Base-by-base conservation (phyloP, 2,888 invertebrate genomes). In the Drosophila neotestacea region DNA sequence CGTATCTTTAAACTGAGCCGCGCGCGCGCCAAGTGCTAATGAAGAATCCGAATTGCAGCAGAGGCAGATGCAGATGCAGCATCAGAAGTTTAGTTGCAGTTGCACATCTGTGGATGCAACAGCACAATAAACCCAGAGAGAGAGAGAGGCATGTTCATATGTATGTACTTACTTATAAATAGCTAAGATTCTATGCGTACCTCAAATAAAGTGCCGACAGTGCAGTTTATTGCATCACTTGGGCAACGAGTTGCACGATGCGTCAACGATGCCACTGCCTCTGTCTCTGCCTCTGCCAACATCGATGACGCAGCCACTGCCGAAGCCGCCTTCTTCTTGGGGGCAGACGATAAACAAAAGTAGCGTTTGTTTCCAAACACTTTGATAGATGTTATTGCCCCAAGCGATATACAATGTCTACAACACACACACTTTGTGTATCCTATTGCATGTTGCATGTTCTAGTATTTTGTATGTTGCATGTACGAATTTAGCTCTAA, bases 351-450 rank as follows among this genome's bases (percentile, higher is more conserved):
- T 71, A 81, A 80, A 81, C 84, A 71, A 66, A 81, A 58, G 54
- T 50, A 52, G 54, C 73, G 39, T 60, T 75, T 70, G 78, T 60
- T 78, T 58, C 34, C 38, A 39, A 63, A 67, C 69, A 83, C 81
- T 83, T 83, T 81, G 83, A 81, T 85, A 58, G 66, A 81, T 85
- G 85, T 46, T 62, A 62, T 68, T 30, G 64, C 30, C 51, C 41
- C 32, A 22, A 56, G 55, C 54, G 50, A 54, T 41, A 54, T 51
- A 22, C 22, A 42, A 44, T 44, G 44, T 44, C 27, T 27, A 27
- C 27, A 13, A 38, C 36, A 6, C 42, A 61, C 11, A 10, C 30
- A 13, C 32, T 22, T 9, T 32, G n/a, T 36, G 50, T 36, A 36
- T 50, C 34, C 32, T 50, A 50, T 50, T 22, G 44, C 46, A 44